Evolutionary conservation across 2,888 invertebrate species (phyloP).

Genomic region (Galeruca laticollis): DNA sequence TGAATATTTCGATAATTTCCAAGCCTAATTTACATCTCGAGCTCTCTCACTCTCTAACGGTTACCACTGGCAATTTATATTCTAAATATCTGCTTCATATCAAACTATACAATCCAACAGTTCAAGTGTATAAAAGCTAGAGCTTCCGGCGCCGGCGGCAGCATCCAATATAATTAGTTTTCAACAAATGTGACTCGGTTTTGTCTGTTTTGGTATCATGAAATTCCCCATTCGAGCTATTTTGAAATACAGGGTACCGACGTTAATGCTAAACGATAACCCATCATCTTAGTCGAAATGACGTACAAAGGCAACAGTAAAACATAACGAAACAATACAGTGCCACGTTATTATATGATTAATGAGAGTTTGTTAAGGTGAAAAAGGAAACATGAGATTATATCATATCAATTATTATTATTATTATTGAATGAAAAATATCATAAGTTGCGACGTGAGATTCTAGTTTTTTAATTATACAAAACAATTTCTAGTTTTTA

Average conservation of each 20-base stretch:
- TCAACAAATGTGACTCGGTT: slow-evolving; percentile 32
- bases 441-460: too few species aligned
- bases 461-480: too few species aligned
- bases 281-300: background rate
- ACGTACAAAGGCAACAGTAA: background rate
- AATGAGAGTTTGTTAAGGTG: background rate
- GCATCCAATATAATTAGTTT: slow-evolving; percentile 40
- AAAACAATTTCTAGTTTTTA: too few species aligned
- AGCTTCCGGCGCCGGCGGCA: slow-evolving; percentile 30
- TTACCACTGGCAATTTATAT: slow-evolving; percentile 40
- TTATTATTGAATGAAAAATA: too few species aligned
- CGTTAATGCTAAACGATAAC: background rate
- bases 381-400: background rate
- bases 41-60: slow-evolving; percentile 26
- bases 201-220: slow-evolving; percentile 14
- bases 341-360: background rate
- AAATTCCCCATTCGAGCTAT: background rate
- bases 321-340: background rate
- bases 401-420: too few species aligned
- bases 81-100: slow-evolving; percentile 43
- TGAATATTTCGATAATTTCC: slow-evolving; percentile 24
- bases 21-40: slow-evolving; percentile 26
- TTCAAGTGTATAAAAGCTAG: slow-evolving; percentile 35
- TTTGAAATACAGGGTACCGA: slow-evolving; percentile 3
- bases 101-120: slow-evolving; percentile 41